Conservation (phyloP, 2,797 vertebrate genomes). For the Huso huso region DNA sequence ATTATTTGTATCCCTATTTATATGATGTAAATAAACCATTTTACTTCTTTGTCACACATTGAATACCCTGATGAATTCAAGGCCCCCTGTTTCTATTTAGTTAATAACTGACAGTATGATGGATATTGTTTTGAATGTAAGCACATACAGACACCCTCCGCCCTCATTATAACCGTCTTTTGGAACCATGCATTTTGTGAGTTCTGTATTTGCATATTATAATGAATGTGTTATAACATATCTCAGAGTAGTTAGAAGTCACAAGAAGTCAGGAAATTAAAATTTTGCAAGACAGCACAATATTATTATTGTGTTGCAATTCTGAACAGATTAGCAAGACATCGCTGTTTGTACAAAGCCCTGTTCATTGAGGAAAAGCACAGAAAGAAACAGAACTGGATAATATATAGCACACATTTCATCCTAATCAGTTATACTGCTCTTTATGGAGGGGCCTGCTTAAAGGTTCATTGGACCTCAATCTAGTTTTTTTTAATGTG, state of each 20-base stretch:
- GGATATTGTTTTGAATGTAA: constrained; percentile 1
- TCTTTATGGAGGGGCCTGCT: no score
- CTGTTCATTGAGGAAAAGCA: no score
- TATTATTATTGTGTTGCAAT: neutral
- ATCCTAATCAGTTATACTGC: no score
- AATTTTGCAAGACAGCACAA: neutral
- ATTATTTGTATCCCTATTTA: no score
- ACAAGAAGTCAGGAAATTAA: neutral
- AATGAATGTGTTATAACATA: neutral
- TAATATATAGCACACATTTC: no score
- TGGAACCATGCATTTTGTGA: neutral
- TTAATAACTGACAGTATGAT: constrained; percentile 3
- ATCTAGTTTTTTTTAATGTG: neutral
- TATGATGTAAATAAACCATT: no score
- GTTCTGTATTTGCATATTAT: neutral
- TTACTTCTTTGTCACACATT: neutral
- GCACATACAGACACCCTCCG: neutral
- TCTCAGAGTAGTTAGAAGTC: neutral
- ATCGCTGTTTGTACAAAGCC: no score
- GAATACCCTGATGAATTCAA: neutral
- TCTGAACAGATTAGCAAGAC: no score
- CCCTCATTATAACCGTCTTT: neutral
- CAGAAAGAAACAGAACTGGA: no score
- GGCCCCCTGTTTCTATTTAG: neutral
- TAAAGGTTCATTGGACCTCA: no score